Conservation (phyloP, 2,797 vertebrate species). For the Aselliscus stoliczkanus region DNA sequence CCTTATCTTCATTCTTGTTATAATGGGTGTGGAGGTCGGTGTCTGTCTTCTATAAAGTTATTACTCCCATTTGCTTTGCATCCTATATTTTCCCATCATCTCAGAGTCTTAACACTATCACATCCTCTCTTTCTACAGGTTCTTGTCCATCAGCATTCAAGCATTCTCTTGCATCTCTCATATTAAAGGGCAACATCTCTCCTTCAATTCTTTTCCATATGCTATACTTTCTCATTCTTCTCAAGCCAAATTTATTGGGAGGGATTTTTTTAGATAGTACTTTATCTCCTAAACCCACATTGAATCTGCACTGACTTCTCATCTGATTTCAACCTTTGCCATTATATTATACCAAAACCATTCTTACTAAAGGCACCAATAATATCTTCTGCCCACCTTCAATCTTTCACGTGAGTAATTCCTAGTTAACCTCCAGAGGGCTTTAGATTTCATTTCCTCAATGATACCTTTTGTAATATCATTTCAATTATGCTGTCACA, state of each 20-base stretch:
- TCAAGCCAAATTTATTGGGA: not conserved
- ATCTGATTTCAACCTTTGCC: not conserved
- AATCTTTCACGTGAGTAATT: not conserved
- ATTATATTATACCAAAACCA: not conserved
- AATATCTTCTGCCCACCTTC: not conserved
- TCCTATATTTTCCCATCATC: not conserved
- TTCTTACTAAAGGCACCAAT: not conserved
- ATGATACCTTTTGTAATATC: not conserved
- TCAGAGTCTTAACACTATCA: not conserved
- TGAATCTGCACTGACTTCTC: not conserved
- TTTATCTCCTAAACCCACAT: not conserved
- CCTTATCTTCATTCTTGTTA: not conserved
- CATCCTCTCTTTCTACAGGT: not conserved
- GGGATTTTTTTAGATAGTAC: not conserved
- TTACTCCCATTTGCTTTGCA: not conserved
- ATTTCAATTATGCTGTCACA: not conserved
- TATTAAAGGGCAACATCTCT: not conserved
- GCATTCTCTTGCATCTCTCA: not conserved
- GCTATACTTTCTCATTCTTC: not conserved
- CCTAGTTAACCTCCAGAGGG: not conserved
- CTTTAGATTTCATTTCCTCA: not conserved
- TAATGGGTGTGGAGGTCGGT: not conserved
- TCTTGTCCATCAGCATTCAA: not conserved
- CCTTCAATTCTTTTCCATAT: not conserved
- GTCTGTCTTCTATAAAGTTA: not conserved